Evolutionary conservation across 2,797 vertebrate species (phyloP).

Genomic region (Ctenopoma kingsleyae): DNA sequence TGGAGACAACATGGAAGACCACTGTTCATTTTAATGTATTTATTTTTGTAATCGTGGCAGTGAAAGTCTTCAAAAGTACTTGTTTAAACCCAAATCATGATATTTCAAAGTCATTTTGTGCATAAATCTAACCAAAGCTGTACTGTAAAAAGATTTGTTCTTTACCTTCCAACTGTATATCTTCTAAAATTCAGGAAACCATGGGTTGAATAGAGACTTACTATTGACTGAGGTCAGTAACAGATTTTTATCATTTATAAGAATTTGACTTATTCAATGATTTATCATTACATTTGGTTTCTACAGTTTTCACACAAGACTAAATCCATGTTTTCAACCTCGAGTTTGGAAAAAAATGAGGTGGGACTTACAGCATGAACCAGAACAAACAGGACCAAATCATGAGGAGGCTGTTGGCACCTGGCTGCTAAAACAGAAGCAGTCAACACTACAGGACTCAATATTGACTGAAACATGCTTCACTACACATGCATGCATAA

Average conservation of each 20-base stretch:
- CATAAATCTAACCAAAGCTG: no score
- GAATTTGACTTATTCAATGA: neutral
- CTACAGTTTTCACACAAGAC: neutral
- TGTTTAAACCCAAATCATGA: no score
- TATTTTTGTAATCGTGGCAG: no score
- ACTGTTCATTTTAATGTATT: no score
- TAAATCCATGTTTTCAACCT: neutral
- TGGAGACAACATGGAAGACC: no score
- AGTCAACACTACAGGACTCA: constrained; percentile 22
- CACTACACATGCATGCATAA: constrained; percentile 6
- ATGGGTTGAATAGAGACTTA: no score
- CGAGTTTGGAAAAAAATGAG: neutral
- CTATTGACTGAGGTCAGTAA: neutral
- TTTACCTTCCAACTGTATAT: no score
- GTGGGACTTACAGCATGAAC: neutral
- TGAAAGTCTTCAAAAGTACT: no score
- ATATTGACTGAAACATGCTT: constrained; percentile 47
- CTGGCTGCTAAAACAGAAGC: constrained; percentile 22
- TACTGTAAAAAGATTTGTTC: no score
- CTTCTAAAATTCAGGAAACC: no score
- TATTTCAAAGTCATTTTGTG: no score
- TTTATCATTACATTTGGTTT: no score
- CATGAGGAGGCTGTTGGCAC: constrained; percentile 26
- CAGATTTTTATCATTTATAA: neutral
- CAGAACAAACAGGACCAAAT: neutral